Conservation (phyloP, 2,888 invertebrate genomes). For the Blastobasis adustella region DNA sequence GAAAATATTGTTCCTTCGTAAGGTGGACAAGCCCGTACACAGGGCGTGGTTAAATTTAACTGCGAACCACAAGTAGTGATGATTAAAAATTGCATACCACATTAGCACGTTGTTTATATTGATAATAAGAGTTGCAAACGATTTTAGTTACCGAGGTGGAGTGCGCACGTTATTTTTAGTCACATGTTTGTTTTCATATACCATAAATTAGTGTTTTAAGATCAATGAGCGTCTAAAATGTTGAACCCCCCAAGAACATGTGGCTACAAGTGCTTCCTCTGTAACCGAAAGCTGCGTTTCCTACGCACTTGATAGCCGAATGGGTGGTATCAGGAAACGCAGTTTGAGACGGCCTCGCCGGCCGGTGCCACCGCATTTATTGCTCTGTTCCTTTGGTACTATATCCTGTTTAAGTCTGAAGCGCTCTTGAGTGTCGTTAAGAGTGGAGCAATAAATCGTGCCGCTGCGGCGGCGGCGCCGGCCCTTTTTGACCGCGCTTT, state of each 20-base stretch:
- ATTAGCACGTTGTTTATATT: too few species aligned
- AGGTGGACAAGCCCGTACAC: too few species aligned
- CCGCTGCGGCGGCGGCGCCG: slow-evolving; percentile 8
- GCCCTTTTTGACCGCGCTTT: neutral
- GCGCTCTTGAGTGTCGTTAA: too few species aligned
- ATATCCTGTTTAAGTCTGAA: too few species aligned
- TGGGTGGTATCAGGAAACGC: slow-evolving; percentile 46
- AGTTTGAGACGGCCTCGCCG: slow-evolving; percentile 31
- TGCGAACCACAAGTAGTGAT: too few species aligned
- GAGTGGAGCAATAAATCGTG: slow-evolving; percentile 35
- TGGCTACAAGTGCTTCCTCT: slow-evolving; percentile 61
- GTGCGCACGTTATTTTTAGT: slow-evolving; percentile 68
- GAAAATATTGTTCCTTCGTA: too few species aligned
- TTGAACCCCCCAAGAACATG: slow-evolving; percentile 62
- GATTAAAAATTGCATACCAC: too few species aligned
- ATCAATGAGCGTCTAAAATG: slow-evolving; percentile 7
- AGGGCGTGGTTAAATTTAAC: too few species aligned
- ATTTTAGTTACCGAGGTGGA: slow-evolving; percentile 20
- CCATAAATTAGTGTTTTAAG: slow-evolving; percentile 28
- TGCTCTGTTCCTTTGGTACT: slow-evolving; percentile 28
- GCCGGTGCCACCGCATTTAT: slow-evolving; percentile 28
- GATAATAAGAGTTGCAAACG: too few species aligned
- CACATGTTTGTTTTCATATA: slow-evolving; percentile 66
- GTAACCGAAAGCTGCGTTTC: slow-evolving; percentile 54
- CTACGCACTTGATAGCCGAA: slow-evolving; percentile 48